Evolutionary conservation across 2,888 invertebrate species (phyloP).

Genomic region (Tiliacea citrago): DNA sequence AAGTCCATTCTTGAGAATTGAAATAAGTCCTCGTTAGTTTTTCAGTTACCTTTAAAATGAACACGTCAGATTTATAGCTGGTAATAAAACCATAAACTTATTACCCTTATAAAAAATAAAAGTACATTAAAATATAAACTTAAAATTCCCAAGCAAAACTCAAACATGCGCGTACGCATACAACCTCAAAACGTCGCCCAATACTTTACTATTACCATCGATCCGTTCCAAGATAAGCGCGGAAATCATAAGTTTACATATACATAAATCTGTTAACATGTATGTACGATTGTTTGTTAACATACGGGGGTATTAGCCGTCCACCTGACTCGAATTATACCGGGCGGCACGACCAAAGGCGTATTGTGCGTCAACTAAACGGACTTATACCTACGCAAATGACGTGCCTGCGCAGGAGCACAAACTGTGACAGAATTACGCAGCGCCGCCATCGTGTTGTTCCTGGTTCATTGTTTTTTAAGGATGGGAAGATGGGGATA

Average conservation of each 20-base stretch:
- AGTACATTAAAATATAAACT: neutral
- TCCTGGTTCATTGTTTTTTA: conserved; percentile 63
- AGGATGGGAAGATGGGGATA: conserved; percentile 58
- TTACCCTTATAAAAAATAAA: neutral
- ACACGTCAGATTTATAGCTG: conserved; percentile 3
- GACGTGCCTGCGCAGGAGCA: conserved; percentile 57
- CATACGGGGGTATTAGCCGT: conserved; percentile 53
- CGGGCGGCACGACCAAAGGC: conserved; percentile 62
- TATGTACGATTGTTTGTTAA: conserved; percentile 53
- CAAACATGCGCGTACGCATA: neutral
- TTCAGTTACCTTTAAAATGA: neutral
- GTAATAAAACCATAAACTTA: neutral
- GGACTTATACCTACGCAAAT: conserved; percentile 63
- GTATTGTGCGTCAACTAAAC: conserved; percentile 65
- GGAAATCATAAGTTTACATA: conserved; percentile 55
- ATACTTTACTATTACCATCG: conserved; percentile 26
- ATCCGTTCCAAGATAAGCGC: conserved; percentile 41
- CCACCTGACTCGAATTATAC: conserved; percentile 61
- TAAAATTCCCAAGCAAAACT: conserved; percentile 5
- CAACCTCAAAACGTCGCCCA: conserved; percentile 18
- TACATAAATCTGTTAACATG: conserved; percentile 44
- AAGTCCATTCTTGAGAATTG: neutral
- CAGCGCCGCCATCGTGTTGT: conserved; percentile 49
- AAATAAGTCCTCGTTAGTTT: neutral
- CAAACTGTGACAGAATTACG: conserved; percentile 61